Conservation (phyloP, 2,797 vertebrate genomes). For the Bradypus variegatus region DNA sequence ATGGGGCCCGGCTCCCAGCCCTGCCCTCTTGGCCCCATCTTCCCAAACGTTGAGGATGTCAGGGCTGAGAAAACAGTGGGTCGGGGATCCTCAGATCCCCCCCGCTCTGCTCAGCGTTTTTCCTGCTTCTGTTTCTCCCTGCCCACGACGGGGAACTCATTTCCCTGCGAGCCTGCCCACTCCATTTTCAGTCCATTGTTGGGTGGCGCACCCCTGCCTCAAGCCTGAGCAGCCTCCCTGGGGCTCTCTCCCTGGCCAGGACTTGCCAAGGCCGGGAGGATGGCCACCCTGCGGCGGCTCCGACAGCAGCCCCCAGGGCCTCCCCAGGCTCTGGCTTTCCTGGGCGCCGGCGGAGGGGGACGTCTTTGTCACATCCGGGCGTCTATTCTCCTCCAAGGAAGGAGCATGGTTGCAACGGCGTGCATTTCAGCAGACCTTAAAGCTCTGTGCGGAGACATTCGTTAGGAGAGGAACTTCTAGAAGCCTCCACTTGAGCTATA, state of each 20-base stretch:
- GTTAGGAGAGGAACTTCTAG: not conserved
- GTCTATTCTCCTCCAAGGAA: not conserved
- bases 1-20: no score
- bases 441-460: not conserved
- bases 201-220: not conserved
- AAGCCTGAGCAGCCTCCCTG: not conserved
- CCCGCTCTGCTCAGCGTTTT: not conserved
- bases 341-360: rapidly evolving
- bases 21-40: not conserved
- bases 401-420: rapidly evolving
- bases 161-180: not conserved
- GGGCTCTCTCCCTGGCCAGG: not conserved
- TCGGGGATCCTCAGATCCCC: not conserved
- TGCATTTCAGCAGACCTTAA: not conserved
- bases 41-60: no score
- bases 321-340: rapidly evolving
- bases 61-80: not conserved
- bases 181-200: constrained; percentile 56
- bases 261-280: not conserved
- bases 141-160: not conserved
- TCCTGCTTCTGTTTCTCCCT: constrained; percentile 18
- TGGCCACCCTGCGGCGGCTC: not conserved
- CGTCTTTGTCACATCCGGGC: not conserved
- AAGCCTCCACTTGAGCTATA: rapidly evolving
- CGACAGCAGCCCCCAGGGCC: not conserved